Conservation (phyloP, 2,113 vertebrate species). For the Isurus oxyrinchus region DNA sequence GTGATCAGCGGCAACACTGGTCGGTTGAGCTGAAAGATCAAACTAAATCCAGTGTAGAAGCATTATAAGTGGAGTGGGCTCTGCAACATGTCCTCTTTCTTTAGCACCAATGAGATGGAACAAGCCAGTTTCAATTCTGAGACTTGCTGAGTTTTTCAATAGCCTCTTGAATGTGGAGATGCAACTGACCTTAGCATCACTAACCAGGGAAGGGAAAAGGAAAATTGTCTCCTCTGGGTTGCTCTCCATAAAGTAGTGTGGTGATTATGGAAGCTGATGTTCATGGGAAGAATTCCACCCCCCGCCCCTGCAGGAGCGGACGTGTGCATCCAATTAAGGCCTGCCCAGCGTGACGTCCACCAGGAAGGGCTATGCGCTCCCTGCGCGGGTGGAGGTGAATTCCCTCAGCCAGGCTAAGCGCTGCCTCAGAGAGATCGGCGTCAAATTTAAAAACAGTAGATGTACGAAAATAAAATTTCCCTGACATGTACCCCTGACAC, state of each 20-base stretch:
- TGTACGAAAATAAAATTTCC: no score
- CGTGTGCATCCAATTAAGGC: no score
- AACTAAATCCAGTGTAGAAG: background rate
- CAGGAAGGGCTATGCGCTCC: no score
- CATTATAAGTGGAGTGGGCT: background rate
- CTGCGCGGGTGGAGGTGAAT: no score
- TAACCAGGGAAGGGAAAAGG: background rate
- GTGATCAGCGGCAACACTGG: background rate
- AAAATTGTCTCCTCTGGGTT: background rate
- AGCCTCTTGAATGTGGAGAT: background rate
- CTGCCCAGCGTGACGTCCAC: no score
- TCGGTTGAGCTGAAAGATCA: background rate
- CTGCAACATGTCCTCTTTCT: background rate
- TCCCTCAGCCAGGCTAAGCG: no score
- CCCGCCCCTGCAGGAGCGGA: no score
- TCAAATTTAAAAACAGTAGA: no score
- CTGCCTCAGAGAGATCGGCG: no score
- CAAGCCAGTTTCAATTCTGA: background rate
- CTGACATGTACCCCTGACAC: no score
- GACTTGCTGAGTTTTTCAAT: background rate
- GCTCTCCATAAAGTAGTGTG: background rate
- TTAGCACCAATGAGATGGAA: background rate
- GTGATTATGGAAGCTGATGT: background rate
- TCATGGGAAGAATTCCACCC: no score
- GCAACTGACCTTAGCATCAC: background rate